phyloP scores from a whole-genome alignment of 1,140 invertebrate genomes.

The Vollenhovia emeryi region DNA sequence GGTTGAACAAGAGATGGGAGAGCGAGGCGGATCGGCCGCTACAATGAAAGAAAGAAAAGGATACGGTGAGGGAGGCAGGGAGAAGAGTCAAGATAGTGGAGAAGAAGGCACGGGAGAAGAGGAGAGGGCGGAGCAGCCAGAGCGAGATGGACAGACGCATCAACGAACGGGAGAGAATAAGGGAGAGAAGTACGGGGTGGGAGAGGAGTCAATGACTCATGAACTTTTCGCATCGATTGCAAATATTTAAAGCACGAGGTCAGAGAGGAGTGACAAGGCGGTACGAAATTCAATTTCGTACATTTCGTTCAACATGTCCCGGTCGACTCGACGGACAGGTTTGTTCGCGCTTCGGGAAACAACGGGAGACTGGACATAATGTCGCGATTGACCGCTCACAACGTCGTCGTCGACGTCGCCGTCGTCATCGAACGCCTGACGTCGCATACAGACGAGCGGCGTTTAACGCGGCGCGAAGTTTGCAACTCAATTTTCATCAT shows the following conservation, averaged over 20 bases:
- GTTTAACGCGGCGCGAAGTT: conserved; percentile 21
- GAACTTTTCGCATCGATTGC: conserved; percentile 80
- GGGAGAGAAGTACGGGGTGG: conserved; percentile 54
- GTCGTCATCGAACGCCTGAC: background rate
- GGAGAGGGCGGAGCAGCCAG: background rate
- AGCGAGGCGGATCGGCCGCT: background rate
- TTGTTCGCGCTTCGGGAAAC: background rate
- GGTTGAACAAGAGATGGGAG: background rate
- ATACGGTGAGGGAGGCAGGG: conserved; percentile 21
- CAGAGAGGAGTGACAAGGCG: conserved; percentile 62
- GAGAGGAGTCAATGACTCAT: conserved; percentile 80
- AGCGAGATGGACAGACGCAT: background rate
- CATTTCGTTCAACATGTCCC: conserved; percentile 23
- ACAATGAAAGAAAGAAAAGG: background rate
- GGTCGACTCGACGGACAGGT: conserved; percentile 26
- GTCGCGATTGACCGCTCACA: background rate
- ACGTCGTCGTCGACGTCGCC: background rate
- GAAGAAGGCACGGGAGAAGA: background rate
- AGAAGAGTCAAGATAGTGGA: background rate
- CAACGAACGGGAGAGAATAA: conserved; percentile 50
- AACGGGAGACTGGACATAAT: background rate
- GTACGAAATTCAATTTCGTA: conserved; percentile 8
- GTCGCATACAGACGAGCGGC: background rate
- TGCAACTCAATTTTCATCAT: conserved; percentile 34
- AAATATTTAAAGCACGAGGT: conserved; percentile 82